Conservation (phyloP, 2,113 vertebrate species). For the Ceyx margarethae region DNA sequence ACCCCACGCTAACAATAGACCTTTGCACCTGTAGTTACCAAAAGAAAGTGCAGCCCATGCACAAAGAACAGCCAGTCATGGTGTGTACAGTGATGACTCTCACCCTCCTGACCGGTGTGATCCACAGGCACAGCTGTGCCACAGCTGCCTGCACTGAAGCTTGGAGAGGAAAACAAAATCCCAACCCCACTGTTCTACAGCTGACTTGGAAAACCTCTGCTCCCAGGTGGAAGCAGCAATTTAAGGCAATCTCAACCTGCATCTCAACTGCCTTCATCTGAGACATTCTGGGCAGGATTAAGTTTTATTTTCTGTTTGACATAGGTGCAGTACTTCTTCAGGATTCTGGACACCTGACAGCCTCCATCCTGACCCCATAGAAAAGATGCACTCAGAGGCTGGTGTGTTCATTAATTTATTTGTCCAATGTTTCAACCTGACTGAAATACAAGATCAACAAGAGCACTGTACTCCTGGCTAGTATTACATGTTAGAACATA, state of each 20-base stretch:
- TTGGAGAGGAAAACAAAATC: fast-evolving
- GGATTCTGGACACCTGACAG: conserved; percentile 83
- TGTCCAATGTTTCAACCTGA: conserved; percentile 93
- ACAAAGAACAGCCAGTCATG: fast-evolving
- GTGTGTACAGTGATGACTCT: background rate
- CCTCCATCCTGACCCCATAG: background rate
- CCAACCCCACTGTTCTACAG: fast-evolving
- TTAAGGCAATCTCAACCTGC: fast-evolving
- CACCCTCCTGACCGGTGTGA: fast-evolving
- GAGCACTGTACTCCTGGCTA: conserved; percentile 88
- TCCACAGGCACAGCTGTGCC: fast-evolving
- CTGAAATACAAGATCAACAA: conserved; percentile 92
- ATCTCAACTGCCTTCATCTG: background rate
- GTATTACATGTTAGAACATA: conserved; percentile 90
- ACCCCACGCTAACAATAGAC: fast-evolving
- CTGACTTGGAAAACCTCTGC: fast-evolving
- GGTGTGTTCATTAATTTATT: conserved; percentile 82
- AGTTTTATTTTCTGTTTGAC: background rate
- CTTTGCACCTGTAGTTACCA: background rate
- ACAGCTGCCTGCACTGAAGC: fast-evolving
- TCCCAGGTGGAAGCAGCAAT: background rate
- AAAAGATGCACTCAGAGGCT: background rate
- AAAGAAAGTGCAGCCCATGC: fast-evolving
- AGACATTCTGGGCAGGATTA: fast-evolving
- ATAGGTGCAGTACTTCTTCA: conserved; percentile 97